Base-by-base conservation (phyloP, 2,888 invertebrate species). In the Zygothrica quintamaculata region DNA sequence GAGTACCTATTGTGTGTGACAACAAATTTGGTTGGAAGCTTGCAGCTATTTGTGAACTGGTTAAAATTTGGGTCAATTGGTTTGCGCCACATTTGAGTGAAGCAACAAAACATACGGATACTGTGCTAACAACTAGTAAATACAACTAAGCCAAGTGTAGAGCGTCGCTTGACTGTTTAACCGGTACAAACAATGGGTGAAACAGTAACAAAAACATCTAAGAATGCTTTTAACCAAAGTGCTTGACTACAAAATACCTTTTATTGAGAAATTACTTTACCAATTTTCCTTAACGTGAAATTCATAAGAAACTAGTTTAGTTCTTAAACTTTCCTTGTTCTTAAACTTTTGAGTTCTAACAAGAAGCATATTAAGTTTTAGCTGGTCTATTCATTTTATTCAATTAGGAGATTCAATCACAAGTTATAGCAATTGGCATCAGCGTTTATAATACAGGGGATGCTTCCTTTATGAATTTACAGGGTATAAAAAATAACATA, bases 21-120 rank as follows among this genome's bases (percentile, higher is more conserved):
- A 43, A 34, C 37, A 64, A n/a, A 47, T 57, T 48, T 62, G 62
- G 71, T 66, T 84, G 72, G 67, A 59, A 66, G 78, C 85, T 74
- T 61, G 76, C 76, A 87, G 84, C 82, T 77, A 77, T 78, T 78
- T 78, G 77, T 80, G 77, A 71, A 71, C 74, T 65, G 69, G 70
- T 78, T 87, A 87, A 82, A 76, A 85, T 85, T 84, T 77, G 82
- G 87, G 84, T 85, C 84, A 78, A 84, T 84, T 85, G 85, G 85
- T 73, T 78, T 67, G 77, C 58, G 82, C 72, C 87, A 72, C 79
- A 81, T 74, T 26, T 50, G 46, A 57, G 22, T 50, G 31, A 36
- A 39, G 51, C 67, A 68, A 52, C 67, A 29, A 46, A 1, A 1
- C 29, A 29, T 7, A 7, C n/a, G 29, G 29, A 2, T 2, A 46